Conservation (phyloP, 2,888 invertebrate genomes). For the Cosmopolites sordidus region DNA sequence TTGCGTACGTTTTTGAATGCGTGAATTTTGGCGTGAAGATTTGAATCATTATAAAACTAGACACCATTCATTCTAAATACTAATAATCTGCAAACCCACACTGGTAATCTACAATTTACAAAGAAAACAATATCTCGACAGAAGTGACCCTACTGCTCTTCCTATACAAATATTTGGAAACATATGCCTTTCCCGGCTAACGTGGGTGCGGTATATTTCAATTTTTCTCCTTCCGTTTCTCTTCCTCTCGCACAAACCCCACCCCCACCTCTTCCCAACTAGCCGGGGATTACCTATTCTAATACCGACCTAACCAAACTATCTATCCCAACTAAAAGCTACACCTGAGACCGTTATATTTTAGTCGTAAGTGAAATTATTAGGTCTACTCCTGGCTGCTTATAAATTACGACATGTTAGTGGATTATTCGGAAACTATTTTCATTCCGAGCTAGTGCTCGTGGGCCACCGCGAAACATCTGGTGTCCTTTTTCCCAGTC, state of each 20-base stretch:
- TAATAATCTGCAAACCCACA: no score
- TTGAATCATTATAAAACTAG: no score
- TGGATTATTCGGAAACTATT: slow-evolving; percentile 15
- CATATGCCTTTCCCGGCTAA: no score
- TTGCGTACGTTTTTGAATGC: no score
- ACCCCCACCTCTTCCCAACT: slow-evolving; percentile 1
- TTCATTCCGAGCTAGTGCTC: slow-evolving; percentile 12
- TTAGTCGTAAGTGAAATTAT: slow-evolving; percentile 24
- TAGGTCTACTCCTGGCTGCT: slow-evolving; percentile 24
- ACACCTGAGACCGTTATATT: slow-evolving; percentile 22
- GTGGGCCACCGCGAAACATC: neutral
- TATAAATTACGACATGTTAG: slow-evolving; percentile 22
- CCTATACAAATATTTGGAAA: no score
- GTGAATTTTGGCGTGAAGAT: no score
- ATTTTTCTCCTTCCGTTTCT: no score
- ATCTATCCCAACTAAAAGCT: slow-evolving; percentile 5
- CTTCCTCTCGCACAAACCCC: neutral
- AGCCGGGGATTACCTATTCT: slow-evolving; percentile 15
- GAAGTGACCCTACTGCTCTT: no score
- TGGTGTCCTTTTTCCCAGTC: neutral
- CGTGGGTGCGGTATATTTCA: no score
- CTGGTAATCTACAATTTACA: no score
- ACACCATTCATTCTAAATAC: no score
- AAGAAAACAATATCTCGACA: no score
- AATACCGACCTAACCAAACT: slow-evolving; percentile 11